Base-by-base conservation (phyloP, 2,888 invertebrate genomes). In the Esperia sulphurella region DNA sequence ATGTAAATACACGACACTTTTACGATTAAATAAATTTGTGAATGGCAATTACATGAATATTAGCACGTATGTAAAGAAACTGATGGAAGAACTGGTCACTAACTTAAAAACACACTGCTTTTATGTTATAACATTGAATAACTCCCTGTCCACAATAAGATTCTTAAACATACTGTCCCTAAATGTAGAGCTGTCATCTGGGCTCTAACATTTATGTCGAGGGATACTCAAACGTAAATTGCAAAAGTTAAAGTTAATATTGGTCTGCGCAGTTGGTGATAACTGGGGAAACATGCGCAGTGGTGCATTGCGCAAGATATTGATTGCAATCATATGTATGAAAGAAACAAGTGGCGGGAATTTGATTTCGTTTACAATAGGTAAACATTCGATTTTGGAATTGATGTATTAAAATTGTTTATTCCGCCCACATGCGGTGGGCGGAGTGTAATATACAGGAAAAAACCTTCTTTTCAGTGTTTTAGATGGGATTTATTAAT, bases 291-390 rank as follows among this genome's bases (percentile, higher is more conserved):
- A 84, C 82, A 77, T 89, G 88, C 88, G 88, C 86, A 77, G 65
- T 87, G 78, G 71, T 83, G 79, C 79, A 83, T 73, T 84, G 87
- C 88, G 88, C 88, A 89, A 58, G 65, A 75, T 87, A 88, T 88
- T 83, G 87, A 88, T 88, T 83, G 71, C 76, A 77, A 76, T 82
- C 79, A 82, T 75, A 76, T 79, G 82, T 79, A 77, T 65, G 71
- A 65, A 67, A 61, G 69, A 60, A 74, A 78, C 21, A 21, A 77
- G 61, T 80, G 85, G 87, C 88, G 88, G 87, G 80, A 87, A 83
- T 73, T 72, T 67, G 50, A 59, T 65, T 71, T 9, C 8, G 31
- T 31, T 58, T 28, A 10, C 21, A 21, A 21, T 21, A 21, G 21
- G 21, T 5, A 21, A 21, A 21, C 21, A 21, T 21, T 21, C 5